These are phyloP conservation scores for Symphodus melops DNA, from an alignment of 2,113 vertebrate genomes.

Conservation along the genomic window DNA sequence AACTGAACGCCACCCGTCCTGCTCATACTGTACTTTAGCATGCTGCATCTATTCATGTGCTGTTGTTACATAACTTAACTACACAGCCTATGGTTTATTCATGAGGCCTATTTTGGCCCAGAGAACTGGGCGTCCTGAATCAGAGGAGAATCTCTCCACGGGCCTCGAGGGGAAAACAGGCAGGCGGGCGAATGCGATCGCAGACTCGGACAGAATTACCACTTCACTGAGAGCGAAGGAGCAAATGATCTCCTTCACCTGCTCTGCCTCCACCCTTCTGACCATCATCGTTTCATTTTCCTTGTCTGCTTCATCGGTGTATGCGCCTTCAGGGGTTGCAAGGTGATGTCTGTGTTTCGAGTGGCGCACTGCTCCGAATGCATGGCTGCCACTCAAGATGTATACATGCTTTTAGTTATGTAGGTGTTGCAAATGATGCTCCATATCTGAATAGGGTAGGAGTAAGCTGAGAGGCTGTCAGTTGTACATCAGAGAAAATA, in stretches of 20 bases:
- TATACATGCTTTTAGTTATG: constrained; percentile 53
- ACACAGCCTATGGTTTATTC: constrained; percentile 72
- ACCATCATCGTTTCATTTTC: constrained; percentile 46
- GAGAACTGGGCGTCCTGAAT: constrained; percentile 72
- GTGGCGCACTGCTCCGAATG: constrained; percentile 7
- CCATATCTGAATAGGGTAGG: constrained; percentile 48
- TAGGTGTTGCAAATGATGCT: constrained; percentile 45
- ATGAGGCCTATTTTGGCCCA: constrained; percentile 73
- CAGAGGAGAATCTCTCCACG: constrained; percentile 63
- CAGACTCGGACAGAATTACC: constrained; percentile 58
- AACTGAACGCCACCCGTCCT: constrained; percentile 31
- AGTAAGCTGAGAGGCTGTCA: constrained; percentile 54
- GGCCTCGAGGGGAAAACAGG: constrained; percentile 41
- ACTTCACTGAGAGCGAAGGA: constrained; percentile 41
- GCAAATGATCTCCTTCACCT: constrained; percentile 61
- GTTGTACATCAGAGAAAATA: constrained; percentile 50
- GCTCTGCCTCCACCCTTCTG: constrained; percentile 39
- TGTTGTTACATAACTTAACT: constrained; percentile 74
- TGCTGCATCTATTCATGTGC: constrained; percentile 59
- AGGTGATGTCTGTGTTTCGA: constrained; percentile 9
- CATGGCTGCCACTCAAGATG: constrained; percentile 25
- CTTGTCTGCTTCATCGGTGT: constrained; percentile 19
- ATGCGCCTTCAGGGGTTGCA: constrained; percentile 8
- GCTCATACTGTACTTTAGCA: constrained; percentile 49
- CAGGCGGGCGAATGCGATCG: constrained; percentile 50